Evolutionary conservation across 2,113 vertebrate species (phyloP), one percentile per base, ranked within the genome.

Genomic region (Sebastes schlegelii): DNA sequence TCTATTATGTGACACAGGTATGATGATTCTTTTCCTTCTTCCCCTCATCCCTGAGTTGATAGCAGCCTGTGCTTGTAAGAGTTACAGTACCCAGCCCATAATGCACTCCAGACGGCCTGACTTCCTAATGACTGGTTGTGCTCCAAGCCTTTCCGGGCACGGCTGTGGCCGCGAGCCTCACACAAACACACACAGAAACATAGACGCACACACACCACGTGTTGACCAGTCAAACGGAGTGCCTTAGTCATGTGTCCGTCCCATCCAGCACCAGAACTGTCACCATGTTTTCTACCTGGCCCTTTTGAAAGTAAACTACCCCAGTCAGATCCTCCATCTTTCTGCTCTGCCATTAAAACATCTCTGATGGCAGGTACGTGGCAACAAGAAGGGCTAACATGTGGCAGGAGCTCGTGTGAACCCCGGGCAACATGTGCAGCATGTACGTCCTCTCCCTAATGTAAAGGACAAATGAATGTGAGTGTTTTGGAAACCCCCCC

Each of bases 111-210:
- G 95, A 96, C 94, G 88, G 91, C 88, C 87, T 88, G 85, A 95
- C 94, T 95, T 94, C 94, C 94, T 96, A 96, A 96, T 95, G 94
- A 95, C 95, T 94, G 85, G 92, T 93, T 95, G 87, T 86, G 94
- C 95, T 95, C 90, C 69, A 87, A 95, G 95, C 93, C 88, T 95
- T 96, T 96, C 95, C 95, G 94, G 95, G 93, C 92, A 94, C 76
- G 89, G 70, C 91, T 93, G 92, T 95, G 94, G 94, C 93, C 91
- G 71, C 79, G 71, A 94, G 94, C 86, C 93, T 90, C 93, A 79
- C 86, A 93, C 88, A 95, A 72, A 92, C 74, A 93, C 90, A 92
- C 90, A 88, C 80, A 86, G 52, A 86, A 54, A 83, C 42, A 87
- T 42, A 74, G 4, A 78, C 68, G 54, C 79, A 86, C 67, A 85